These are phyloP conservation scores for Siphonodentalium dalli DNA, from an alignment of 2,888 invertebrate species.

Conservation along the genomic window DNA sequence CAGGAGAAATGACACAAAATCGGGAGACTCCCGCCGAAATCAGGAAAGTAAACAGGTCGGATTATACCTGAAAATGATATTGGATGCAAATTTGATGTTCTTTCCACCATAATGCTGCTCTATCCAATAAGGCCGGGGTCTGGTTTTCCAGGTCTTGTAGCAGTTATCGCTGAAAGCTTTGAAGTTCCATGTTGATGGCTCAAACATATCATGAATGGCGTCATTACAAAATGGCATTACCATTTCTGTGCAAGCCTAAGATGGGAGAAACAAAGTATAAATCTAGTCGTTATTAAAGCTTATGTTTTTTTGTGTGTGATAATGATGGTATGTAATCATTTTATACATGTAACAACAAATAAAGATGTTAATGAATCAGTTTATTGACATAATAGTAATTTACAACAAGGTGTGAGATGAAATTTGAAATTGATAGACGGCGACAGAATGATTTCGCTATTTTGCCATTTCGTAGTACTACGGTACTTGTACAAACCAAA, in stretches of 20 bases:
- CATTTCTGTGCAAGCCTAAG: constrained; percentile 92
- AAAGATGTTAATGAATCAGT: too few relatives aligned
- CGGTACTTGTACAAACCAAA: too few relatives aligned
- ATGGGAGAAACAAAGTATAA: background rate
- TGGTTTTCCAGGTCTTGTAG: constrained; percentile 74
- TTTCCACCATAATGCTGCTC: constrained; percentile 82
- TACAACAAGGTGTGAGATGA: too few relatives aligned
- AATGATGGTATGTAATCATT: too few relatives aligned
- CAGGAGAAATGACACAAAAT: too few relatives aligned
- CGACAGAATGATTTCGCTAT: too few relatives aligned
- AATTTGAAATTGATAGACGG: too few relatives aligned
- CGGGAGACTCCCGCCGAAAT: too few relatives aligned
- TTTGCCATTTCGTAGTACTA: too few relatives aligned
- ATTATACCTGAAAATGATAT: constrained; percentile 71
- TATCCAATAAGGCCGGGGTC: constrained; percentile 75
- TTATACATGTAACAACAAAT: too few relatives aligned
- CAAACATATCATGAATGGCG: constrained; percentile 84
- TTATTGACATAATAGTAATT: too few relatives aligned
- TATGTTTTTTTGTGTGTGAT: too few relatives aligned
- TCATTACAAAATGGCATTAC: constrained; percentile 91
- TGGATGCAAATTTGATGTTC: constrained; percentile 72
- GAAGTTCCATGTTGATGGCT: constrained; percentile 73
- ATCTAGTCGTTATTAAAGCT: background rate
- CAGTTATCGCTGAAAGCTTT: constrained; percentile 75
- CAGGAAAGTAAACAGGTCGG: background rate